phyloP scores from a whole-genome alignment of 2,113 vertebrate species.

The Microtus oregoni region DNA sequence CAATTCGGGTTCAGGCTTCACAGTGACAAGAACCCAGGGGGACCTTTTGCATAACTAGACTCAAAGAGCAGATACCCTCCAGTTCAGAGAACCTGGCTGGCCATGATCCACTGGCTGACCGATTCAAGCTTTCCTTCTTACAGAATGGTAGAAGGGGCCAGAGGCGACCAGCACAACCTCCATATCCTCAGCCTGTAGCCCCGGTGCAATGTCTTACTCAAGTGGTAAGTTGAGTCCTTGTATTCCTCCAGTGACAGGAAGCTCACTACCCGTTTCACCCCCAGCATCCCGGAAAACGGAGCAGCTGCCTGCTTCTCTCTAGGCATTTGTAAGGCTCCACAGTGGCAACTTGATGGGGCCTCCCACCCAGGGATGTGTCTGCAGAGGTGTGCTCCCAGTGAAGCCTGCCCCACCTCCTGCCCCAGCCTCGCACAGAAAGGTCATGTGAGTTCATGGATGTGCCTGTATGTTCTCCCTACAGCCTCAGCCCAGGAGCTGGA shows the following conservation, averaged over 20 bases:
- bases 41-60: background rate
- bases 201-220: background rate
- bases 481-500: conserved; percentile 20
- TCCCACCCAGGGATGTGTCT: background rate
- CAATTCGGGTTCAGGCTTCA: background rate
- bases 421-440: background rate
- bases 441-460: background rate
- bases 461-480: background rate
- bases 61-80: background rate
- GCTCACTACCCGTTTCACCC: background rate
- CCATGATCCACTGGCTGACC: background rate
- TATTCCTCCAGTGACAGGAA: background rate
- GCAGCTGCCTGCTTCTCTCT: background rate
- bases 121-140: background rate
- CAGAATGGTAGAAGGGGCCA: background rate
- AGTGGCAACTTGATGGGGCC: background rate
- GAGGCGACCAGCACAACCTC: background rate
- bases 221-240: background rate
- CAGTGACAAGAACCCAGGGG: too few relatives aligned
- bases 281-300: background rate
- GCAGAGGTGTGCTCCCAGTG: background rate
- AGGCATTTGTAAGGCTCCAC: background rate
- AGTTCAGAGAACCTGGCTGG: background rate
- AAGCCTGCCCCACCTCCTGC: background rate
- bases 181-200: background rate